Base-by-base conservation (phyloP, 2,888 invertebrate genomes). In the Malthinus seriepunctatus region DNA sequence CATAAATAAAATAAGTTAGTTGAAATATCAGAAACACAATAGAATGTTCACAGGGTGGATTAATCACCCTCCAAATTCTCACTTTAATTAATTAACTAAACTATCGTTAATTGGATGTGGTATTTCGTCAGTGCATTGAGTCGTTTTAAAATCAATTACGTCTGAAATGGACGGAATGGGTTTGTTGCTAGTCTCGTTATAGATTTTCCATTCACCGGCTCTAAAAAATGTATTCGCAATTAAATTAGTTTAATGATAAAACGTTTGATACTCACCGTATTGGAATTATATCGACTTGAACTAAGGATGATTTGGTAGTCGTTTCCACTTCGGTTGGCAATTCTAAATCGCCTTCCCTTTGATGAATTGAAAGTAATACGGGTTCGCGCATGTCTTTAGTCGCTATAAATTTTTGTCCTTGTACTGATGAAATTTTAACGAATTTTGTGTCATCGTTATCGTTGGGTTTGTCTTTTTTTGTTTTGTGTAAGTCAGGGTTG, bases 351-450 rank as follows among this genome's bases (percentile, higher is more conserved):
- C 63, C 67, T 57, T 68, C 67, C 42, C 62, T 66, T 51, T 68
- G 67, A 46, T 69, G 67, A n/a, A 67, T 64, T 3, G 63, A 61
- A 50, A 68, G 52, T 45, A 65, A 67, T 34, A 66, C 52, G 4
- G 66, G 65, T 32, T 62, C 62, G 32, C 65, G 59, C 48, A 62
- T 60, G 10, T 64, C 61, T 32, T 65, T 63, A 1, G 44, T 32
- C 2, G 54, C 51, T 10, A 62, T 32, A 49, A 53, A 56, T 35
- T 54, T 52, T 33, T 68, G 66, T 15, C 68, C 68, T 44, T 64
- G 65, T 3, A 69, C 67, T 6, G 71, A 69, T 9, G 70, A 69
- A 42, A 72, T 69, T 60, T 69, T 70, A 35, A 72, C 62, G 39
- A 64, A 71, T 42, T 65, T 66, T 32, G 62, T 66, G 33, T 68